Evolutionary conservation across 2,797 vertebrate genomes (phyloP), one percentile per base, ranked within the genome.

Genomic region (Semaprochilodus insignis): DNA sequence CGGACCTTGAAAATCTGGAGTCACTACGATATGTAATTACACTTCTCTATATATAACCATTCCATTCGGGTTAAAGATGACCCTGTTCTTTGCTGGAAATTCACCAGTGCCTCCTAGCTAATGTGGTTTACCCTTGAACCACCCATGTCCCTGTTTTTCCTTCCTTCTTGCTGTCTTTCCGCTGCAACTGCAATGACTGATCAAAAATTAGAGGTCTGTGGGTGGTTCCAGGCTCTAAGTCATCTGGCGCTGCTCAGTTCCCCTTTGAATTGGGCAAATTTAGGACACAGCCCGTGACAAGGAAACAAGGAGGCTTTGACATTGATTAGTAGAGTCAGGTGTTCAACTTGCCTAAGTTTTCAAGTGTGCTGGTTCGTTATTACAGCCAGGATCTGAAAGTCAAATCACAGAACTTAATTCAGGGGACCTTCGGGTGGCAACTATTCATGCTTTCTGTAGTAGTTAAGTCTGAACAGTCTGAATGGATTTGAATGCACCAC

Each of bases 261-360:
- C 25, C 25, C 40, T 44, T 72, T 51, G 14, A 23, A 27, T 31
- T 40, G 69, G 34, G 48, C 25, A 54, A 59, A 27, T 81, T 81
- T 69, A 57, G 63, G 52, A 76, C 19, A 19, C 54, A 81, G 63
- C 72, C 63, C 54, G 40, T 59, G 31, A 13, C 75, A 36, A 75
- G 52, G 36, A 27, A 16, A 31, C 57, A 21, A 16, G 1, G 17
- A 60, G 17, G 54, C 27, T 70, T 82, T 82, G 65, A 70, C 55
- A 62, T 52, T 71, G 71, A 81, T 81, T 60, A 82, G 27, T 52
- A 52, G 54, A 82, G 74, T 70, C 73, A 36, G 65, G 7, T 82
- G 27, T 59, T 76, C 70, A 40, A 51, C 8, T n/a, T 82, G 27
- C 65, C 36, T 51, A 67, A 31, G 65, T 54, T 25, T 21, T 82